These are phyloP conservation scores for Urocyon cinereoargenteus DNA, from an alignment of 2,797 vertebrate species.

Conservation along the genomic window DNA sequence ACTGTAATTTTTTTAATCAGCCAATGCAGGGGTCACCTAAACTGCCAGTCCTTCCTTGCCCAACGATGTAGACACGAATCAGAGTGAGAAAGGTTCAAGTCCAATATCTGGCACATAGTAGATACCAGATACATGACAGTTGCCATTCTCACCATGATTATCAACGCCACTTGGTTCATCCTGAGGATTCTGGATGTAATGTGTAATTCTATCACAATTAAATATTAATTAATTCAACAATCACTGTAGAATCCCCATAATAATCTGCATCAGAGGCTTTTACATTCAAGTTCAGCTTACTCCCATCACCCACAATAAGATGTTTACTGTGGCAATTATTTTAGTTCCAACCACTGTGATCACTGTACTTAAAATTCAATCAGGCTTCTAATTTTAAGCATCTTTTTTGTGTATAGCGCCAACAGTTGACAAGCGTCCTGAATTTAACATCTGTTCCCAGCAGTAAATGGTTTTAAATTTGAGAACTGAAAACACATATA, in stretches of 20 bases:
- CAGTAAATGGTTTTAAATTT: slow-evolving; percentile 86
- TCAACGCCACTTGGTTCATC: neutral
- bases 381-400: slow-evolving; percentile 85
- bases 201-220: slow-evolving; percentile 61
- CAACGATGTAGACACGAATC: neutral
- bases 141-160: neutral
- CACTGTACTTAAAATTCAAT: slow-evolving; percentile 87
- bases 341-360: slow-evolving; percentile 81
- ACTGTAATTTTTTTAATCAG: neutral
- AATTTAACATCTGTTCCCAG: slow-evolving; percentile 88
- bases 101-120: neutral
- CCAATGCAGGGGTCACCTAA: neutral
- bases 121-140: neutral
- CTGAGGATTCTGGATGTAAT: too few species aligned
- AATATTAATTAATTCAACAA: slow-evolving; percentile 68
- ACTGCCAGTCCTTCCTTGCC: neutral
- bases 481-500: slow-evolving; percentile 85
- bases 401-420: slow-evolving; percentile 81
- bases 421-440: slow-evolving; percentile 85
- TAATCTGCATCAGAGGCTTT: slow-evolving; percentile 35
- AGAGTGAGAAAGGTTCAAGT: neutral
- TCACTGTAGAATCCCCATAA: neutral
- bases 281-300: slow-evolving; percentile 62
- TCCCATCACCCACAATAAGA: slow-evolving; percentile 63
- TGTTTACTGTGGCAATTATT: slow-evolving; percentile 83